Evolutionary conservation across 2,797 vertebrate species (phyloP).

Genomic region (Rhincodon typus): DNA sequence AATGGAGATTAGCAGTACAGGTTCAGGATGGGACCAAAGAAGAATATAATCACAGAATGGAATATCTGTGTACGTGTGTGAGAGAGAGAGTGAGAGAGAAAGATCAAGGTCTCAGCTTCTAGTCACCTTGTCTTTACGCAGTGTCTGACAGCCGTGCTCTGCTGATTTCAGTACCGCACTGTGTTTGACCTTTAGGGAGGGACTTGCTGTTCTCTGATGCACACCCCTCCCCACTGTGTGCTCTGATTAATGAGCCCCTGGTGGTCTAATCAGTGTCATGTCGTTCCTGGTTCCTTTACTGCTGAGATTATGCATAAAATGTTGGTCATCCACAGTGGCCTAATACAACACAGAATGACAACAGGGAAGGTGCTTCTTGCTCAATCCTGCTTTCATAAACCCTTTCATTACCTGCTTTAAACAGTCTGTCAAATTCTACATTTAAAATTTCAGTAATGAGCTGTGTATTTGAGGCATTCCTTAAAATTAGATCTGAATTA

Average conservation of each 20-base stretch:
- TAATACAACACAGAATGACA: slow-evolving; percentile 10
- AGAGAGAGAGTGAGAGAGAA: neutral
- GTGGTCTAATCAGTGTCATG: neutral
- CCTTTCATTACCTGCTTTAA: slow-evolving; percentile 8
- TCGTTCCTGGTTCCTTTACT: slow-evolving; percentile 14
- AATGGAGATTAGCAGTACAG: neutral
- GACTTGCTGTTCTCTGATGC: neutral
- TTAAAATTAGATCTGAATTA: neutral
- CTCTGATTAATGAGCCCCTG: slow-evolving; percentile 25
- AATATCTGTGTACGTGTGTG: neutral
- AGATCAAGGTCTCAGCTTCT: neutral
- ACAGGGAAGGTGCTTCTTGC: neutral
- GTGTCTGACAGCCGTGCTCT: neutral
- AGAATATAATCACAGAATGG: neutral
- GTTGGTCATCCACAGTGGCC: neutral
- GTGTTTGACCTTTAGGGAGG: slow-evolving; percentile 27
- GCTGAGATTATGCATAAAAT: neutral
- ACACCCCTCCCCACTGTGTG: neutral
- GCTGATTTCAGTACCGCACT: slow-evolving; percentile 27
- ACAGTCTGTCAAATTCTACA: neutral
- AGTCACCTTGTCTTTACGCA: slow-evolving; percentile 27
- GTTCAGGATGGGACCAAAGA: neutral
- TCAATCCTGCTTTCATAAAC: neutral
- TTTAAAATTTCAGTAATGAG: neutral
- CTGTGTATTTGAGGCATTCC: neutral